These are phyloP conservation scores for Drosophila barbarae DNA, from an alignment of 2,888 invertebrate species.

Conservation along the genomic window DNA sequence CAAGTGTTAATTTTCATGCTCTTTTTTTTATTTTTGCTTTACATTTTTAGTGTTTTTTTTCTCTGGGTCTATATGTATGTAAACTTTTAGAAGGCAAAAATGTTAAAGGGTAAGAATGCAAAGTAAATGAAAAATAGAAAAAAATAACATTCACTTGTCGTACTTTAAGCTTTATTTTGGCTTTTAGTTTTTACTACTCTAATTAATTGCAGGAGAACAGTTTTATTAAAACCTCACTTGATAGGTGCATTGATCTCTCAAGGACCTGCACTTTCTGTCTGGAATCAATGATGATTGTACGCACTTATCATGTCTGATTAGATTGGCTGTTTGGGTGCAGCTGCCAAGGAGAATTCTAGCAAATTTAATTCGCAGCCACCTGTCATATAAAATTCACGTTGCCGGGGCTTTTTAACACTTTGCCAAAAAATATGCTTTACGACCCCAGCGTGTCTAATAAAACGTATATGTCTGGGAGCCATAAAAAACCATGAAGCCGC, in stretches of 20 bases:
- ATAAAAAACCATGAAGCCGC: conserved; percentile 43
- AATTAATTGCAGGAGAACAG: conserved; percentile 37
- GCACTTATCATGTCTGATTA: conserved; percentile 13
- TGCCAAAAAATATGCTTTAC: conserved; percentile 41
- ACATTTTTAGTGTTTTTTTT: no score
- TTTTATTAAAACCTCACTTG: conserved; percentile 9
- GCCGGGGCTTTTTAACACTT: conserved; percentile 33
- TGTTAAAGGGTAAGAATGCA: no score
- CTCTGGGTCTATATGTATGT: no score
- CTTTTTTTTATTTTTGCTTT: conserved; percentile 27
- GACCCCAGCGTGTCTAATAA: conserved; percentile 51
- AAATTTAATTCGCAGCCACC: conserved; percentile 19
- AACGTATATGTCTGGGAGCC: conserved; percentile 41
- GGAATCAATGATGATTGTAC: not conserved
- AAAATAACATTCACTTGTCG: not conserved
- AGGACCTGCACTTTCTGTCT: not conserved
- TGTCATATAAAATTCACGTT: conserved; percentile 35
- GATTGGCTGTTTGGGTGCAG: conserved; percentile 3
- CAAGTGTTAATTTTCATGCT: conserved; percentile 57
- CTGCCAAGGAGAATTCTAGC: conserved; percentile 13
- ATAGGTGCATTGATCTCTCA: not conserved
- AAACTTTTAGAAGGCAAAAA: not conserved
- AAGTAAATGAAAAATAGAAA: no score
- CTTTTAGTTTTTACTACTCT: not conserved
- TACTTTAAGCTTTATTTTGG: not conserved